A percentile compares a stretch with the other conserved stretches of the same genome.
Conservation (phyloP, 2,888 invertebrate species). For the Diabrotica balteata region DNA sequence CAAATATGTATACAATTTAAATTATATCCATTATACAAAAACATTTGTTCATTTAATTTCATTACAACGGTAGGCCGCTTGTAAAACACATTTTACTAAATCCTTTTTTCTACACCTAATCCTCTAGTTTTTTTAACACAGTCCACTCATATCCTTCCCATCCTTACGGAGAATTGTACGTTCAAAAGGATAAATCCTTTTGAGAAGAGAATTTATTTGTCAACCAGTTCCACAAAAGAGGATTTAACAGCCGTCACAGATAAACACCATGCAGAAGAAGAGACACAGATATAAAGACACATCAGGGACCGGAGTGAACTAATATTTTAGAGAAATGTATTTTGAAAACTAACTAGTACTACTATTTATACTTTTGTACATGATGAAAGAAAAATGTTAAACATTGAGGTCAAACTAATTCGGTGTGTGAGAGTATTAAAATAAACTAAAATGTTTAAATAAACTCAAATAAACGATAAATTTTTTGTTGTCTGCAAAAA, state of each 20-base stretch:
- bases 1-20: neutral
- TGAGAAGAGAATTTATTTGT: constrained; percentile 28
- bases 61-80: neutral
- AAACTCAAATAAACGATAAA: no score
- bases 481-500: no score
- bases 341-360: no score
- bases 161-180: constrained; percentile 11
- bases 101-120: neutral
- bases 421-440: no score
- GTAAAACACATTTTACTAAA: neutral
- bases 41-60: neutral
- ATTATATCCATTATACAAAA: neutral
- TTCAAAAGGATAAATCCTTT: constrained; percentile 23
- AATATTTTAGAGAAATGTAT: neutral
- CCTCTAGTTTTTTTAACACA: neutral
- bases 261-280: neutral
- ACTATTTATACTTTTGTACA: no score
- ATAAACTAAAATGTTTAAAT: no score
- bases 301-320: no score
- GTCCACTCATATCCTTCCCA: constrained; percentile 1
- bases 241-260: constrained; percentile 10
- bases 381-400: no score
- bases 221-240: constrained; percentile 20
- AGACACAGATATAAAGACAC: no score
- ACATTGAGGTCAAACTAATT: no score